Evolutionary conservation across 2,888 invertebrate genomes (phyloP), one percentile per base, ranked within the genome.

Genomic region (Drymonia ruficornis): DNA sequence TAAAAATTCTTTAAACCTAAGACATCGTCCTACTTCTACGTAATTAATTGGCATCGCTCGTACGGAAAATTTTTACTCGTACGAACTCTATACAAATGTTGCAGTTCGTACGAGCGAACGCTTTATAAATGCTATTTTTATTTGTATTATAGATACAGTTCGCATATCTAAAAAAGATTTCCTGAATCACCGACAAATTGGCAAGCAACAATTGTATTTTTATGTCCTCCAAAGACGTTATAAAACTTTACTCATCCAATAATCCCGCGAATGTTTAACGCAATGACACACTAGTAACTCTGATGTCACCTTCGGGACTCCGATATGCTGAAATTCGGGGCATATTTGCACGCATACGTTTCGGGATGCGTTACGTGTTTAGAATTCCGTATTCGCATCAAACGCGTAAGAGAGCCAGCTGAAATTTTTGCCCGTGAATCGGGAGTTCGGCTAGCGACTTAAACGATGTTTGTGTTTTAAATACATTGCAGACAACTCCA

Each of bases 361-460:
- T 43, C 19, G 19, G 11, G 31, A 19, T 28, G 36, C 12, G 28
- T 12, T 45, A 23, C 59, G 61, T 61, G 67, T 50, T 52, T 56
- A 55, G 61, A 63, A 65, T 70, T 56, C 19, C 55, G 28, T 59
- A 56, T 49, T 58, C 50, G 48, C 58, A 47, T 58, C 53, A 55
- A 57, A 52, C 49, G 56, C 51, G 46, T 51, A 65, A 51, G 7
- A 45, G 49, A 46, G 50, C 51, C 61, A 59, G 65, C 70, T 65
- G 70, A 70, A 56, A 61, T 57, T 55, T 59, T 72, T 29, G 67
- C 72, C 72, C 70, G 56, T 59, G 58, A 57, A 63, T 60, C 63
- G 56, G 55, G 0, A 43, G 40, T 16, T 40, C 15, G 40, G 16
- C 54, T 55, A 65, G 52, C 55, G 65, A 59, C 63, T 59, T 53